Conservation (phyloP, 1,140 invertebrate genomes). For the Cydia splendana region DNA sequence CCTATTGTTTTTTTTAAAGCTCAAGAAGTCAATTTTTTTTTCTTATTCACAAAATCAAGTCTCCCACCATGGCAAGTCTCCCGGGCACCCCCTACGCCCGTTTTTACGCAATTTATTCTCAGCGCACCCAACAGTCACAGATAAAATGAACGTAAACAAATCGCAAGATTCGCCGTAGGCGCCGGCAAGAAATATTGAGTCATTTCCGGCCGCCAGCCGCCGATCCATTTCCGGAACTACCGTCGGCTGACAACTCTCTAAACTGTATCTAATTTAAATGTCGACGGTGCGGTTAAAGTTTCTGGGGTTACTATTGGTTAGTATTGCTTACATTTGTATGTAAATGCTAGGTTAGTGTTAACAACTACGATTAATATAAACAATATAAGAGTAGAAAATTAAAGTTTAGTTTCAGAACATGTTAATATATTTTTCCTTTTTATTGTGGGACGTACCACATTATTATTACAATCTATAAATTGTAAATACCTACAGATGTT, state of each 20-base stretch:
- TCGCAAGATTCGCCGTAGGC: slow-evolving; percentile 4
- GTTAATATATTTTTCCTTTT: too few species aligned
- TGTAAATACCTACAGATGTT: too few species aligned
- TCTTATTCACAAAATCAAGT: too few species aligned
- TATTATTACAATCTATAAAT: too few species aligned
- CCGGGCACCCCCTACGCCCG: neutral
- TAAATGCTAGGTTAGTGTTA: too few species aligned
- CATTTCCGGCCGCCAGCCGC: slow-evolving; percentile 12
- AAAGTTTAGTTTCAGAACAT: too few species aligned
- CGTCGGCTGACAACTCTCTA: slow-evolving; percentile 16
- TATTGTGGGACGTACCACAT: too few species aligned
- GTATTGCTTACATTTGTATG: too few species aligned
- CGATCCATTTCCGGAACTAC: slow-evolving; percentile 28
- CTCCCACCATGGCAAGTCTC: neutral
- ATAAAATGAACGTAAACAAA: slow-evolving; percentile 30
- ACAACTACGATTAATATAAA: too few species aligned
- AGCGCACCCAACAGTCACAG: slow-evolving; percentile 9
- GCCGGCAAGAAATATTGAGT: slow-evolving; percentile 27
- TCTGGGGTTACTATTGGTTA: neutral
- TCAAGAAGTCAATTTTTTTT: too few species aligned
- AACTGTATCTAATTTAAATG: slow-evolving; percentile 29
- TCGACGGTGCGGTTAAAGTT: neutral
- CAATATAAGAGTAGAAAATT: too few species aligned
- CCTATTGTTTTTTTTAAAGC: too few species aligned
- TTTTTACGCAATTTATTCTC: slow-evolving; percentile 4